Conservation (phyloP, 2,797 vertebrate species). For the Falco biarmicus region DNA sequence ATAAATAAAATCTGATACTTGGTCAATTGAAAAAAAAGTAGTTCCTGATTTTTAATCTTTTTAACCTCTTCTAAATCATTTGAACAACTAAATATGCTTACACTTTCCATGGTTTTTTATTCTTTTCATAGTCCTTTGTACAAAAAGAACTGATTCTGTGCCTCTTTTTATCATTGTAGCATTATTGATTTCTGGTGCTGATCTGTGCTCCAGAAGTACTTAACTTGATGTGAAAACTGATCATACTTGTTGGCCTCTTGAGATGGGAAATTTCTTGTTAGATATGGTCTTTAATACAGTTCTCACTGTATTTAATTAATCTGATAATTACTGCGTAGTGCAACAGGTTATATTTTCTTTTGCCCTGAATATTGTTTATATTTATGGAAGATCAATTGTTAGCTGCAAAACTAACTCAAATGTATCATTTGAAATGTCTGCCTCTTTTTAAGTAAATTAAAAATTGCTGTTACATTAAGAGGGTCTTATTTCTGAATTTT, state of each 20-base stretch:
- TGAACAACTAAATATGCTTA: background rate
- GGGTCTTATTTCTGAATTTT: background rate
- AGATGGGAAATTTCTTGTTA: background rate
- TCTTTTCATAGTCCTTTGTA: background rate
- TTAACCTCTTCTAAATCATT: background rate
- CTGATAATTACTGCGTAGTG: background rate
- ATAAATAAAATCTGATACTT: slow-evolving; percentile 23
- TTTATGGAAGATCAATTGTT: background rate
- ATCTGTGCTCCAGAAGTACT: background rate
- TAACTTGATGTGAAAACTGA: background rate
- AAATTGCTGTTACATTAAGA: background rate
- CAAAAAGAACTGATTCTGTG: background rate
- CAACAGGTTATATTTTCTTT: background rate
- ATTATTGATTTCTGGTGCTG: background rate
- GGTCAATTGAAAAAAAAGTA: background rate
- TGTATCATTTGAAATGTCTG: background rate
- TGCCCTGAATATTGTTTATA: background rate
- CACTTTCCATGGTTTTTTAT: background rate
- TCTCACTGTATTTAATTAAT: background rate
- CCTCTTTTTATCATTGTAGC: background rate
- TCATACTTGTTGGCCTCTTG: background rate
- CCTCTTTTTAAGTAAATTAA: background rate
- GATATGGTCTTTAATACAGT: background rate
- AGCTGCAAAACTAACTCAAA: background rate
- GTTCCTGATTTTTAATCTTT: background rate